Percentiles rank a stretch among this genome's conserved stretches.
Conservation (phyloP, 2,888 invertebrate species). For the Girardia tigrina region DNA sequence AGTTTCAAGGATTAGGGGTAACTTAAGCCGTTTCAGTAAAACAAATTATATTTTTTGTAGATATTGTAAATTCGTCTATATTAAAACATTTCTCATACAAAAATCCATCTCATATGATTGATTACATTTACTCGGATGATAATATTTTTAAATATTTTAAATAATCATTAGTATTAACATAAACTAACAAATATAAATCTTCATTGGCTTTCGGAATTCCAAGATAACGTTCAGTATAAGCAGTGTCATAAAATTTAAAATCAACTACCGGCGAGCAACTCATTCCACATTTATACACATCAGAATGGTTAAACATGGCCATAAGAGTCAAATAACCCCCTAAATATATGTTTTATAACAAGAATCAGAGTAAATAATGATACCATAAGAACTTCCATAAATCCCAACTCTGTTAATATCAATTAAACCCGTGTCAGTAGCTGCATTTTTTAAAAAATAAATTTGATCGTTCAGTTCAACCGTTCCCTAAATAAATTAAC, state of each 20-base stretch:
- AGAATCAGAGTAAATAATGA: conserved; percentile 16
- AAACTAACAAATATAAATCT: too few relatives aligned
- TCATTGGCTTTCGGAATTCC: conserved; percentile 63
- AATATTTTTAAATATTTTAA: too few relatives aligned
- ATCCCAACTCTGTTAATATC: conserved; percentile 82
- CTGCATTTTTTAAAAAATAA: conserved; percentile 73
- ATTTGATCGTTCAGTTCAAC: conserved; percentile 86
- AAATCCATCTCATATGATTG: too few relatives aligned
- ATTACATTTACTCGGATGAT: too few relatives aligned
- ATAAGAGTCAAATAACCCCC: conserved; percentile 82
- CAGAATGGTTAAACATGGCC: conserved; percentile 77
- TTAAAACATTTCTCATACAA: too few relatives aligned
- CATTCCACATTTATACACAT: conserved; percentile 71
- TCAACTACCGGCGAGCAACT: conserved; percentile 94
- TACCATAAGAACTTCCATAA: conserved; percentile 94
- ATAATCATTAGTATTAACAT: too few relatives aligned
- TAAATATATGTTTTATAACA: conserved; percentile 37
- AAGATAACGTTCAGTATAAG: conserved; percentile 96
- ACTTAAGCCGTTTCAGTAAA: too few relatives aligned
- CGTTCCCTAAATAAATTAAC: conserved; percentile 57
- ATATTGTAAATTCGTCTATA: too few relatives aligned
- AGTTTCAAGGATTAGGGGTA: too few relatives aligned
- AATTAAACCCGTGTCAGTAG: conserved; percentile 63
- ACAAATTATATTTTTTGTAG: too few relatives aligned
- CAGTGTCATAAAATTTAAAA: conserved; percentile 93